Conservation (phyloP, 1,140 invertebrate species). For the Heliconius himera region DNA sequence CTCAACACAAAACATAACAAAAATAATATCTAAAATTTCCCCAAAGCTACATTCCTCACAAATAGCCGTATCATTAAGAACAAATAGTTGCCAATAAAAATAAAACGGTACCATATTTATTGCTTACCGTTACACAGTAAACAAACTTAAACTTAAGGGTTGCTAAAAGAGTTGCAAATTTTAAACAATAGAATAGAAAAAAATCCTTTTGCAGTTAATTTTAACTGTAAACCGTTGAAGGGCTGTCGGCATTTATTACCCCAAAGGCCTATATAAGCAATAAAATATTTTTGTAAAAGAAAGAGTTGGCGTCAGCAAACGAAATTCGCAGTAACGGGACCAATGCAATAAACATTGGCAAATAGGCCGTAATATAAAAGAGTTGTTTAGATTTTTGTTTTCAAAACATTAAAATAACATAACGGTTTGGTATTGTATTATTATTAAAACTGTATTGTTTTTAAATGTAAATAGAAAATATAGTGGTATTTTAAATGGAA, state of each 20-base stretch:
- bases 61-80: slow-evolving; percentile 30
- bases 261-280: slow-evolving; percentile 42
- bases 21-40: not conserved
- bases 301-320: slow-evolving; percentile 35
- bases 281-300: slow-evolving; percentile 32
- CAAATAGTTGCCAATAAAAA: slow-evolving; percentile 48
- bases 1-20: not conserved
- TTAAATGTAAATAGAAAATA: not conserved
- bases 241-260: slow-evolving; percentile 54
- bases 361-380: slow-evolving; percentile 20
- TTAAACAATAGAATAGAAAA: slow-evolving; percentile 51
- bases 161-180: slow-evolving; percentile 66
- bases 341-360: slow-evolving; percentile 29
- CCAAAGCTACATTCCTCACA: slow-evolving; percentile 27
- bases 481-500: not conserved
- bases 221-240: slow-evolving; percentile 43
- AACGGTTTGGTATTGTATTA: not conserved
- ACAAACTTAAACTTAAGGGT: slow-evolving; percentile 48
- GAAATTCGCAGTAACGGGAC: slow-evolving; percentile 38
- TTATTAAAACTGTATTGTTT: not conserved
- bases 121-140: slow-evolving; percentile 50
- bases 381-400: slow-evolving; percentile 12
- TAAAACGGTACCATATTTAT: slow-evolving; percentile 47
- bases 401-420: slow-evolving; percentile 11
- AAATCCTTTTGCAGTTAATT: slow-evolving; percentile 41